These are phyloP conservation scores for Tragelaphus buxtoni DNA, from an alignment of 2,113 vertebrate species.

Conservation along the genomic window DNA sequence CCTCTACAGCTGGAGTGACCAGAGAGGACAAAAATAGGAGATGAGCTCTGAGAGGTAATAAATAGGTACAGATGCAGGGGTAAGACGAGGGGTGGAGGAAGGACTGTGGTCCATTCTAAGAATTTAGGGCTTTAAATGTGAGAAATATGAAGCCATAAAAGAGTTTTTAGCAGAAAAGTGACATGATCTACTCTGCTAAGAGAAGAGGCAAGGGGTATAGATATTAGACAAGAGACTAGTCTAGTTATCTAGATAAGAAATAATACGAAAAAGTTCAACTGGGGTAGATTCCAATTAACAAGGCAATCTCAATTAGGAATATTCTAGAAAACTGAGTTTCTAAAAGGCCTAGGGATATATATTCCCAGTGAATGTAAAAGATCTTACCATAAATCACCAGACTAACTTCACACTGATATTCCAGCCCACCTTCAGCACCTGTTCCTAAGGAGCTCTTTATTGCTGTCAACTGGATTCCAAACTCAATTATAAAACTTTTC, in stretches of 20 bases:
- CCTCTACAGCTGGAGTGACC: background rate
- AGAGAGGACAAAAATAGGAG: background rate
- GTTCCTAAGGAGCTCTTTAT: background rate
- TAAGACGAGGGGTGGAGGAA: background rate
- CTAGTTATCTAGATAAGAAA: background rate
- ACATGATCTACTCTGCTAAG: background rate
- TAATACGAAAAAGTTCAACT: background rate
- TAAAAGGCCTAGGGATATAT: background rate
- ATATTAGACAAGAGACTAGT: background rate
- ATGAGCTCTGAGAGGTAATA: background rate
- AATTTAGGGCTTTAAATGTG: background rate
- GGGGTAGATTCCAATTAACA: background rate
- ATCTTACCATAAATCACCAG: background rate
- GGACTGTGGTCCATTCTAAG: background rate
- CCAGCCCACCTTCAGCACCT: background rate
- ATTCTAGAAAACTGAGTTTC: background rate
- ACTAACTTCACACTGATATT: background rate
- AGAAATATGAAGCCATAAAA: background rate
- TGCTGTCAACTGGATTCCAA: background rate
- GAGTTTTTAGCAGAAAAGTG: background rate
- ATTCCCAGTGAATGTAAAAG: background rate
- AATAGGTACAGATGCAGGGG: accelerated
- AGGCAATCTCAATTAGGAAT: background rate
- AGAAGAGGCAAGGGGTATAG: background rate
- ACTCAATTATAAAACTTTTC: background rate